Evolutionary conservation across 2,113 vertebrate species (phyloP), one percentile per base, ranked within the genome.

Genomic region (Mustela lutreola): DNA sequence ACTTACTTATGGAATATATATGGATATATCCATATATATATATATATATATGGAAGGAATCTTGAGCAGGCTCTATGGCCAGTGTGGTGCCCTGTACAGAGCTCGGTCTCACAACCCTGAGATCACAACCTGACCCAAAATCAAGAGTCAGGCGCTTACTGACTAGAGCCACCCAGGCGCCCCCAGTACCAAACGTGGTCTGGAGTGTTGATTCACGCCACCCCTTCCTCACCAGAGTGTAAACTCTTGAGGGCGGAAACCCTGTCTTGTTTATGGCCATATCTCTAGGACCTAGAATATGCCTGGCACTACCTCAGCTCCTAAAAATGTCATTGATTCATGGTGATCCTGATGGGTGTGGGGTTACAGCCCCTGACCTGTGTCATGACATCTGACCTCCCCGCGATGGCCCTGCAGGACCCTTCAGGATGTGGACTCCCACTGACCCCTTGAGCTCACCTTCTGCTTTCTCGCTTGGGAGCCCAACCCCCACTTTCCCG

Each of bases 1-100:
- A 63, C 22, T 60, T 10, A 62, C 16, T 62, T 62, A 26, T 26
- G 26, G 58, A 60, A 60, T 60, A 60, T 24, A 60, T 58, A 21
- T 58, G 42, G 42, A 58, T 58, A 18, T 56, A 19, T 56, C 42
- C 42, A 42, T 42, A 4, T 42, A 42, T 42, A 42, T 42, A 39
- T 39, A 18, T 56, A 16, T 15, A 14, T 56, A 18, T 56, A 18
- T 56, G 33, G 33, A 70, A 70, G 19, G 67, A 70, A 70, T 36
- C 33, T 70, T 36, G 67, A 36, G 18, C 67, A 36, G 67, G 33
- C 42, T 42, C 42, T 42, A 42, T 53, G 33, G 33, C 67, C 67
- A 10, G 67, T 7, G 8, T 9, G 33, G 33, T 36, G 16, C 67
- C 33, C 33, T 4, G 33, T 8, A 0, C 4, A 0, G 33, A 31